A percentile compares a stretch with the other conserved stretches of the same genome.
Conservation (phyloP, 1,140 invertebrate genomes). For the Anastrepha ludens region DNA sequence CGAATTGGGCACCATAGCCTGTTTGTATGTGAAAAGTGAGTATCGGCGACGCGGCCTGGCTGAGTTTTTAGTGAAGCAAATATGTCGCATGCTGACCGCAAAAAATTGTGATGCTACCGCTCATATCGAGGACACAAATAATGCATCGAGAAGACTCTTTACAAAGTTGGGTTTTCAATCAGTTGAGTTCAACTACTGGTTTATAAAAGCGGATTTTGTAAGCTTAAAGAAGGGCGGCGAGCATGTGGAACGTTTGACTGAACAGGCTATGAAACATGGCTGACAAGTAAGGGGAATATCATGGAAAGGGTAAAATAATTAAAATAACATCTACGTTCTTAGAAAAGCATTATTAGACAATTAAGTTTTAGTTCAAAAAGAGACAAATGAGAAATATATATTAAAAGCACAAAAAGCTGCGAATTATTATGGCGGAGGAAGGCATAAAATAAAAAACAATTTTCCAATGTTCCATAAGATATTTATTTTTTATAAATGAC, state of each 20-base stretch:
- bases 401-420: too few species aligned
- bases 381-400: too few species aligned
- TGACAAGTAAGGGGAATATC: not conserved
- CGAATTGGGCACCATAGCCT: conserved; percentile 2
- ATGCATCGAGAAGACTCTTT: not conserved
- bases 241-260: not conserved
- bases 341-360: too few species aligned
- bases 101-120: not conserved
- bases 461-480: too few species aligned
- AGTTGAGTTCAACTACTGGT: conserved; percentile 24
- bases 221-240: not conserved
- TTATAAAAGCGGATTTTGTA: not conserved
- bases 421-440: too few species aligned
- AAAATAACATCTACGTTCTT: too few species aligned
- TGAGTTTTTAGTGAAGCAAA: not conserved
- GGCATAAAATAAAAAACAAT: too few species aligned
- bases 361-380: too few species aligned
- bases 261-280: not conserved
- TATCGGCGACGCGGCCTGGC: conserved; percentile 8
- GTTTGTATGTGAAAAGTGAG: not conserved
- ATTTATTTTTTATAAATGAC: too few species aligned
- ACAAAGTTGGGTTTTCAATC: not conserved
- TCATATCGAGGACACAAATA: not conserved
- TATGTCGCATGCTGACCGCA: not conserved
- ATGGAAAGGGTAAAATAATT: too few species aligned